Evolutionary conservation across 2,888 invertebrate genomes (phyloP).

Genomic region (Watsonalla cultraria): DNA sequence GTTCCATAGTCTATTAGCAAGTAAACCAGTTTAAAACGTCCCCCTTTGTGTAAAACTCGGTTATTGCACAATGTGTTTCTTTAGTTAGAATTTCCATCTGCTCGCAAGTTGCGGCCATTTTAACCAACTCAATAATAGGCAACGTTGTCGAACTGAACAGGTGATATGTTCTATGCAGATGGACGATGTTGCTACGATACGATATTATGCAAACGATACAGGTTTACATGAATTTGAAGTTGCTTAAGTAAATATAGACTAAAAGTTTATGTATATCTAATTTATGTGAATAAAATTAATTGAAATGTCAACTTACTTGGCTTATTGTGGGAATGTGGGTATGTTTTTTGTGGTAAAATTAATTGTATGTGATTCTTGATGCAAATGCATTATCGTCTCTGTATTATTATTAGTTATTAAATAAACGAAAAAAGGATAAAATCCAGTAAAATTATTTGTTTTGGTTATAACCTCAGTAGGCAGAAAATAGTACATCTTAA

Average conservation of each 20-base stretch:
- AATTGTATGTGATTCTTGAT: no score
- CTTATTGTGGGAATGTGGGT: no score
- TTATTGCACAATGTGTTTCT: conserved; percentile 34
- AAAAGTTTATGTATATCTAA: no score
- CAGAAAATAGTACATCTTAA: no score
- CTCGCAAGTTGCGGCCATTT: conserved; percentile 23
- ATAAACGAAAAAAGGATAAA: no score
- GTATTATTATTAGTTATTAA: no score
- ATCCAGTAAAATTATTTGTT: no score
- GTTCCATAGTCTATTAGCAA: conserved; percentile 11
- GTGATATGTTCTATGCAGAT: conserved; percentile 14
- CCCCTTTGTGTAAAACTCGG: conserved; percentile 14
- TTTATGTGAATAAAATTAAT: no score
- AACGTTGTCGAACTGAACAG: conserved; percentile 34
- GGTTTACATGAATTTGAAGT: not conserved
- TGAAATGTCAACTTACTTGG: no score
- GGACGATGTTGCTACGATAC: conserved; percentile 13
- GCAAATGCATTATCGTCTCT: no score
- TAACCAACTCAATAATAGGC: conserved; percentile 26
- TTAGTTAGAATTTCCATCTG: conserved; percentile 30
- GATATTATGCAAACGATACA: not conserved
- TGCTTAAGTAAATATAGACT: not conserved
- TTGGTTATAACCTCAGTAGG: no score
- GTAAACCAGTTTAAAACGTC: conserved; percentile 12
- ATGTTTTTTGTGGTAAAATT: no score